A percentile compares a stretch with the other conserved stretches of the same genome.
These are phyloP conservation scores for Spinus olivaceus DNA, from an alignment of 2,797 vertebrate genomes.

Conservation along the genomic window DNA sequence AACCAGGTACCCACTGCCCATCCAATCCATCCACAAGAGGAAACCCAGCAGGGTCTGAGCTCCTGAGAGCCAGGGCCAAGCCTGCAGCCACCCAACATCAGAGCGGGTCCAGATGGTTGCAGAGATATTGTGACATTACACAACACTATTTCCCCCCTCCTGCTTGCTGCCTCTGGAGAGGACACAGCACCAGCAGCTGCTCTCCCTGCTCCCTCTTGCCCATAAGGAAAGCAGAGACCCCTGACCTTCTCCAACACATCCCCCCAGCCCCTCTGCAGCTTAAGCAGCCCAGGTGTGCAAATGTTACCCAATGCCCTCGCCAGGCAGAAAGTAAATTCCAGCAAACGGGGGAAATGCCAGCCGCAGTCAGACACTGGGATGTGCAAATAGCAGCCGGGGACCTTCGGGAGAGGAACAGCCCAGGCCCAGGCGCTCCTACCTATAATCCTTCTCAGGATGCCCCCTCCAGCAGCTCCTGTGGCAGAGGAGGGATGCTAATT, in stretches of 20 bases:
- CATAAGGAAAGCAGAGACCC: not conserved
- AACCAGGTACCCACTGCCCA: not conserved
- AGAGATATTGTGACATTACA: not conserved
- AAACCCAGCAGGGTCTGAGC: fast-evolving
- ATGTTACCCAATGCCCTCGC: constrained; percentile 73
- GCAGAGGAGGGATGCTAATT: constrained; percentile 1
- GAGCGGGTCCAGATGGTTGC: not conserved
- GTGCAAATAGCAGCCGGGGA: constrained; percentile 71
- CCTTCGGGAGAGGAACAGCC: constrained; percentile 37
- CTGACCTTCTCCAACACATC: constrained; percentile 32
- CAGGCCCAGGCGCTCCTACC: not conserved
- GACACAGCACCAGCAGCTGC: not conserved
- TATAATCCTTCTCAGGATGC: constrained; percentile 39
- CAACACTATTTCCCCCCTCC: not conserved
- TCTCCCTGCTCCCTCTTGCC: not conserved
- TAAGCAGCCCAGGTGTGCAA: constrained; percentile 76
- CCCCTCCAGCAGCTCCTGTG: not conserved
- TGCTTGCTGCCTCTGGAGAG: not conserved
- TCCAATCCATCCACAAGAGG: fast-evolving
- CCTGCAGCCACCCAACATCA: not conserved
- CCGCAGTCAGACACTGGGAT: constrained; percentile 60
- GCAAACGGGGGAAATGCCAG: constrained; percentile 72
- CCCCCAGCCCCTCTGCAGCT: constrained; percentile 46
- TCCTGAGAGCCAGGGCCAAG: not conserved
- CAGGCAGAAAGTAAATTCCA: constrained; percentile 73